These are phyloP conservation scores for Hemitrygon akajei DNA, from an alignment of 2,797 vertebrate genomes.

Conservation along the genomic window DNA sequence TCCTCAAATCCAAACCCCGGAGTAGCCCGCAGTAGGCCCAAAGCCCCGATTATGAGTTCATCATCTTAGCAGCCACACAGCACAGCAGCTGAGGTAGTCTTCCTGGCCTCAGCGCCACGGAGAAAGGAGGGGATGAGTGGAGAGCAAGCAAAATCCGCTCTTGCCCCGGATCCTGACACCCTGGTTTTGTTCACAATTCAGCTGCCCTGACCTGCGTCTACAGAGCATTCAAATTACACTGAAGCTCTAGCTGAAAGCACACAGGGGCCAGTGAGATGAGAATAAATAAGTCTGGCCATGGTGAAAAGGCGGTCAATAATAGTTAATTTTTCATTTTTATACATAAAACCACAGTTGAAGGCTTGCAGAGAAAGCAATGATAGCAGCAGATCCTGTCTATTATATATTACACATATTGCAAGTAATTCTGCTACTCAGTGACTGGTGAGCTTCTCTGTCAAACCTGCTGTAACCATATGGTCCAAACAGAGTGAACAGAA, in stretches of 20 bases:
- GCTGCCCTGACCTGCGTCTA: not conserved
- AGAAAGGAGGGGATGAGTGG: too few species aligned
- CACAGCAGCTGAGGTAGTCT: too few species aligned
- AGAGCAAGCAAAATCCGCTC: too few species aligned
- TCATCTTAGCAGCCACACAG: too few species aligned
- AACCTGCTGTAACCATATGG: constrained; percentile 26
- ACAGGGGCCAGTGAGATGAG: not conserved
- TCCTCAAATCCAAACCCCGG: too few species aligned
- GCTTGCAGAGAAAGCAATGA: not conserved
- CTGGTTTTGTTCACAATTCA: not conserved
- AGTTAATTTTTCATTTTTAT: not conserved
- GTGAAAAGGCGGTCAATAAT: not conserved
- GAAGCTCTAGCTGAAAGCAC: not conserved
- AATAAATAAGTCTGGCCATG: not conserved
- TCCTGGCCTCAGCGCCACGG: too few species aligned
- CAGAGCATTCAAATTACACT: not conserved
- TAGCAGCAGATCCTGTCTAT: not conserved
- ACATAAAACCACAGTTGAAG: not conserved
- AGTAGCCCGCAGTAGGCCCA: too few species aligned
- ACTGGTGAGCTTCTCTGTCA: not conserved
- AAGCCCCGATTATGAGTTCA: too few species aligned
- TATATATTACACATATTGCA: not conserved
- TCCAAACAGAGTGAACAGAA: not conserved
- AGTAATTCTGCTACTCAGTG: not conserved
- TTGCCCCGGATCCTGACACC: too few species aligned